These are phyloP conservation scores for Anorthoa munda DNA, from an alignment of 2,888 invertebrate species.

Conservation along the genomic window DNA sequence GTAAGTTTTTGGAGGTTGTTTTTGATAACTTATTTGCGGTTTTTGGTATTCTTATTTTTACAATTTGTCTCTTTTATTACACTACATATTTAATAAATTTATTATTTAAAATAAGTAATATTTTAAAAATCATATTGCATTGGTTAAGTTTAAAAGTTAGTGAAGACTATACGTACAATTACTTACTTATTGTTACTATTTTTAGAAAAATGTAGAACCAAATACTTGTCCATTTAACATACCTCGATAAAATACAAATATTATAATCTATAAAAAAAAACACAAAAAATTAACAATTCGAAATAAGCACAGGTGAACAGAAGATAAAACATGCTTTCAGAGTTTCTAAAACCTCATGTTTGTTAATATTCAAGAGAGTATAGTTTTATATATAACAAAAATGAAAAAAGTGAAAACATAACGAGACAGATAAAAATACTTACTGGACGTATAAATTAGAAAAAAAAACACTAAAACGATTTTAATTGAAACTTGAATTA, in stretches of 20 bases:
- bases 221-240: neutral
- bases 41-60: no score
- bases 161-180: neutral
- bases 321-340: neutral
- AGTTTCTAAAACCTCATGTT: neutral
- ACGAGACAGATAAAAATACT: slow-evolving; percentile 45
- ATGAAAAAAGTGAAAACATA: neutral
- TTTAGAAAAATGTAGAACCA: neutral
- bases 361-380: neutral
- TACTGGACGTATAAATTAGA: slow-evolving; percentile 48
- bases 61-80: neutral
- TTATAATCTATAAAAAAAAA: neutral
- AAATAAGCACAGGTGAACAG: neutral
- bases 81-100: no score
- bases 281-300: neutral
- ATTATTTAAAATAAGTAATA: neutral
- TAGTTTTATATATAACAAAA: neutral
- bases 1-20: neutral
- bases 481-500: slow-evolving; percentile 29
- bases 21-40: neutral
- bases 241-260: neutral
- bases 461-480: slow-evolving; percentile 35
- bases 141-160: neutral
- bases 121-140: neutral
- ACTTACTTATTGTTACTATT: neutral